phyloP scores from a whole-genome alignment of 2,888 invertebrate genomes.

The Margaritifera margaritifera region DNA sequence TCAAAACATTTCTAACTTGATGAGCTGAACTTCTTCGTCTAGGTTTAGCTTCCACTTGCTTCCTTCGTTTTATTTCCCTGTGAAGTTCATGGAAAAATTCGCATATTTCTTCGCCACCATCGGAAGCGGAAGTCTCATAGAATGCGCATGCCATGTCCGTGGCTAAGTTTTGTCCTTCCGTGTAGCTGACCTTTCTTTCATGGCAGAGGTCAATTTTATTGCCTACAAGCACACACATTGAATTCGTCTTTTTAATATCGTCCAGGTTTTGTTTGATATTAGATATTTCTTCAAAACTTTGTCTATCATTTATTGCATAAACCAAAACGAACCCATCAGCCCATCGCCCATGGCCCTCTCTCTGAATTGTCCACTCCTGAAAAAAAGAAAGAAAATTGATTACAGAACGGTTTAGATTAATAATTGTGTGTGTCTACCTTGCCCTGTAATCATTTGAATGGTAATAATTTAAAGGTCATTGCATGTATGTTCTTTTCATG shows the following conservation, averaged over 20 bases:
- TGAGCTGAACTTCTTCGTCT: conserved; percentile 69
- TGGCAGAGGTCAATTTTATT: conserved; percentile 68
- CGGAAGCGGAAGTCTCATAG: conserved; percentile 70
- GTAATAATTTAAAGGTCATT: no score
- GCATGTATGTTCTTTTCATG: no score
- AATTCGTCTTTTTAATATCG: conserved; percentile 64
- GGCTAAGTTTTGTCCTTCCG: conserved; percentile 65
- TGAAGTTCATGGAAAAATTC: conserved; percentile 70
- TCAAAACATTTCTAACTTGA: conserved; percentile 59
- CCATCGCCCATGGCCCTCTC: conserved; percentile 66
- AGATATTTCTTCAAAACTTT: conserved; percentile 62
- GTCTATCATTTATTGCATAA: conserved; percentile 65
- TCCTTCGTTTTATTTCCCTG: conserved; percentile 66
- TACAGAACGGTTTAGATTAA: no score
- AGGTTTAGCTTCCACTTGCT: conserved; percentile 60
- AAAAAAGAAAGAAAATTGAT: conserved; percentile 6
- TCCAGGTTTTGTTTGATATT: conserved; percentile 63
- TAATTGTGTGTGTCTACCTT: no score
- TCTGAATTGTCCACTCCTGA: conserved; percentile 56
- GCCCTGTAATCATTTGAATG: no score
- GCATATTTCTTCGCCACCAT: conserved; percentile 67
- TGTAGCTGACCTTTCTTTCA: conserved; percentile 56
- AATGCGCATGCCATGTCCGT: conserved; percentile 67
- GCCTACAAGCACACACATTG: conserved; percentile 66
- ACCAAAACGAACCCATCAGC: conserved; percentile 69